These are phyloP conservation scores for Amniataba percoides DNA, from an alignment of 2,797 vertebrate species.

Conservation along the genomic window DNA sequence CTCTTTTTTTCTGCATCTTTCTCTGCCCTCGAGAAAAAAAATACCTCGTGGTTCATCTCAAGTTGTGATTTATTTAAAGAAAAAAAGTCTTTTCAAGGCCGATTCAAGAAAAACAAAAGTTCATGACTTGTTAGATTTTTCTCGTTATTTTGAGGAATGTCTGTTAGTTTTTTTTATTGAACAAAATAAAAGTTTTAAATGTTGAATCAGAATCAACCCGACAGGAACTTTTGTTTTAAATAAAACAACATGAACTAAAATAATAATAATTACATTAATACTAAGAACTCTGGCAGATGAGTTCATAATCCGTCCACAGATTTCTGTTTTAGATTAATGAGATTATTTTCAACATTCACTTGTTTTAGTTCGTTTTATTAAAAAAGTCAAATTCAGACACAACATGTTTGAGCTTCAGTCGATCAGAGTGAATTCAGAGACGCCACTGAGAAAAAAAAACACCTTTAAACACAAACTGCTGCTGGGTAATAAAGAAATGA, in stretches of 20 bases:
- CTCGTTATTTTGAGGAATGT: neutral
- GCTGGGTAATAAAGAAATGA: accelerated
- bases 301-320: neutral
- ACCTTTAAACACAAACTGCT: neutral
- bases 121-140: neutral
- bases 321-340: neutral
- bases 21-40: neutral
- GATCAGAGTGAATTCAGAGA: neutral
- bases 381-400: neutral
- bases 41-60: neutral
- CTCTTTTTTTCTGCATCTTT: slow-evolving; percentile 27
- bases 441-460: neutral
- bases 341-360: neutral
- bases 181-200: neutral
- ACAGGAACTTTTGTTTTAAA: neutral
- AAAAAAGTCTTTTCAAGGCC: neutral
- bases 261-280: too few species aligned
- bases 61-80: neutral
- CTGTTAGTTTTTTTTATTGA: neutral
- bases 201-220: neutral
- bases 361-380: neutral
- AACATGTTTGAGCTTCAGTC: neutral
- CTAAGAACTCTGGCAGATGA: neutral
- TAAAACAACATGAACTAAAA: neutral
- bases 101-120: neutral